phyloP scores from a whole-genome alignment of 2,797 vertebrate species.

The Champsocephalus esox region DNA sequence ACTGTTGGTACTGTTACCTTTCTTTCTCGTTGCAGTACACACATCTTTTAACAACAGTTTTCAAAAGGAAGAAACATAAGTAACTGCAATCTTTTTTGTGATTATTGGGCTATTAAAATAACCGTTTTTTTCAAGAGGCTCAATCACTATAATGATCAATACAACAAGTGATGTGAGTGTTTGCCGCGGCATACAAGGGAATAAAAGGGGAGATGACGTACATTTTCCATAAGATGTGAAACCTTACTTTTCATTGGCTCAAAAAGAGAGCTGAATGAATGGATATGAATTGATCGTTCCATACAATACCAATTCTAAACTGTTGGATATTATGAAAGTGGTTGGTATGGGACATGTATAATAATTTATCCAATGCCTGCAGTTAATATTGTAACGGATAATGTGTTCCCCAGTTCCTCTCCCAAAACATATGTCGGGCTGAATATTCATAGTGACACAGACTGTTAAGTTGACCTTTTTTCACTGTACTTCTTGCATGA shows the following conservation, averaged over 20 bases:
- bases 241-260: conserved; percentile 9
- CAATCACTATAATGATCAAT: conserved; percentile 11
- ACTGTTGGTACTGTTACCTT: too few species aligned
- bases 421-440: conserved; percentile 26
- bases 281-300: conserved; percentile 20
- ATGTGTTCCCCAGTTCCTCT: conserved; percentile 8
- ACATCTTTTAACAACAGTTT: not conserved
- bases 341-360: conserved; percentile 17
- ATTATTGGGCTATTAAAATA: not conserved
- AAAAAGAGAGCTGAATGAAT: conserved; percentile 2
- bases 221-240: conserved; percentile 25
- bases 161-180: conserved; percentile 12
- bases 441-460: conserved; percentile 34
- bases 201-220: conserved; percentile 16
- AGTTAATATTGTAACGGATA: conserved; percentile 19
- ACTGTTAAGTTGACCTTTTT: conserved; percentile 21
- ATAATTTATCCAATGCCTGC: conserved; percentile 12
- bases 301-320: conserved; percentile 30
- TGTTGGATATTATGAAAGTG: conserved; percentile 28
- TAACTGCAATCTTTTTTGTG: not conserved
- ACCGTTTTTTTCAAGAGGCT: not conserved
- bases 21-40: not conserved
- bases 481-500: conserved; percentile 54
- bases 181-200: not conserved
- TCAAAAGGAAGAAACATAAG: not conserved